phyloP scores from a whole-genome alignment of 1,140 invertebrate species.

The Neomicropteryx cornuta region DNA sequence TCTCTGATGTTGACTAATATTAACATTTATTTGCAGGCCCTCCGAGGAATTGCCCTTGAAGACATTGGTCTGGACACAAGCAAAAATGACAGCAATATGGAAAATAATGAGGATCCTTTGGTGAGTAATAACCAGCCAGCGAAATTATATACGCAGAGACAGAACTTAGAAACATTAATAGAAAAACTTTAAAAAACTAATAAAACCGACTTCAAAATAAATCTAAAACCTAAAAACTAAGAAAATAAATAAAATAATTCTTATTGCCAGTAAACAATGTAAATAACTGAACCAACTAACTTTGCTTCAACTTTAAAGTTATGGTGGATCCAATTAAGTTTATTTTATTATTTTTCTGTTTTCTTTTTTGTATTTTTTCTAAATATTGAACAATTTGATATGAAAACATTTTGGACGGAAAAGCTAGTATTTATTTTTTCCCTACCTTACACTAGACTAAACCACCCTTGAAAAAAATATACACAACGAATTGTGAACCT shows the following conservation, averaged over 20 bases:
- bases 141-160: constrained; percentile 24
- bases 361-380: background rate
- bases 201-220: too few species aligned
- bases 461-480: too few species aligned
- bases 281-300: too few species aligned
- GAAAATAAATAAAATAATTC: too few species aligned
- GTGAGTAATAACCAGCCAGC: constrained; percentile 37
- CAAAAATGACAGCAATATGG: constrained; percentile 28
- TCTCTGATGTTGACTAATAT: background rate
- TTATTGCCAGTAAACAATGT: too few species aligned
- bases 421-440: background rate
- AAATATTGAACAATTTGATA: background rate
- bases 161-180: too few species aligned
- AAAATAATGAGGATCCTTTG: constrained; percentile 53
- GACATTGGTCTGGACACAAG: constrained; percentile 50
- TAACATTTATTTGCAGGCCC: constrained; percentile 27
- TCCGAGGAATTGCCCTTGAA: constrained; percentile 46
- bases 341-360: constrained; percentile 10
- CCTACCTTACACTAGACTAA: too few species aligned
- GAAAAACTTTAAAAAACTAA: too few species aligned
- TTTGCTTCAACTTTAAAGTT: too few species aligned
- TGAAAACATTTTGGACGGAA: background rate
- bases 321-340: too few species aligned
- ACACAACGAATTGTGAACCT: too few species aligned
- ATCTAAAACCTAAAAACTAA: too few species aligned